Conservation (phyloP, 2,888 invertebrate species). For the Drosophila kuntzei region DNA sequence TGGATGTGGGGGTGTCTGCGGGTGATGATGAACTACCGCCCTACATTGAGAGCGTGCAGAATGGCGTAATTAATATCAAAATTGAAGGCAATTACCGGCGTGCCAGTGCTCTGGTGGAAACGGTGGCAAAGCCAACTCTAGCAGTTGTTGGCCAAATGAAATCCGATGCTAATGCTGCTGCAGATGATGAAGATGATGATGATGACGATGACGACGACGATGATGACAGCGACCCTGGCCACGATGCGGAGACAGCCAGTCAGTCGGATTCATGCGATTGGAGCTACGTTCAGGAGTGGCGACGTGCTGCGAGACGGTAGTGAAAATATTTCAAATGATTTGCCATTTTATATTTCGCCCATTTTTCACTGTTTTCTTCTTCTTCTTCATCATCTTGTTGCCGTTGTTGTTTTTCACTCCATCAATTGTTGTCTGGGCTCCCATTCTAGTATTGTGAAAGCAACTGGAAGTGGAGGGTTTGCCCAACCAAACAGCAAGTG, state of each 20-base stretch:
- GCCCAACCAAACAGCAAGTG: constrained; percentile 43
- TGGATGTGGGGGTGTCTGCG: constrained; percentile 6
- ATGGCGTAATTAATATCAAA: constrained; percentile 88
- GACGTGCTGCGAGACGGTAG: constrained; percentile 83
- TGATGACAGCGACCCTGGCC: constrained; percentile 84
- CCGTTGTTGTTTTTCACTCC: constrained; percentile 14
- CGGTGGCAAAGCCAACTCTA: constrained; percentile 81
- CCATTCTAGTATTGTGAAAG: constrained; percentile 68
- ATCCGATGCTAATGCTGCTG: constrained; percentile 58
- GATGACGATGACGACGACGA: constrained; percentile 51
- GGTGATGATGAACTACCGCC: constrained; percentile 85
- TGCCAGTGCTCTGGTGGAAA: constrained; percentile 88
- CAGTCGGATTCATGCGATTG: constrained; percentile 88
- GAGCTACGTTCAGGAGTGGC: constrained; percentile 91
- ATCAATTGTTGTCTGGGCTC: constrained; percentile 47
- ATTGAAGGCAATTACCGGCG: constrained; percentile 88
- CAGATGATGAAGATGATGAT: constrained; percentile 37
- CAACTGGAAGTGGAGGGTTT: constrained; percentile 24
- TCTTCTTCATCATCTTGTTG: not conserved
- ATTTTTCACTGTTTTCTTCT: constrained; percentile 27
- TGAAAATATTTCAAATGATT: constrained; percentile 69
- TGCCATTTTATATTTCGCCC: constrained; percentile 53
- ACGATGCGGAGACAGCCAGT: constrained; percentile 79
- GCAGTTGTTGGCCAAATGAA: constrained; percentile 79
- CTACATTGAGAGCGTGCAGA: constrained; percentile 85